A percentile compares a stretch with the other conserved stretches of the same genome.
Evolutionary conservation across 2,888 invertebrate genomes (phyloP).

Genomic region (Dugesia japonica): DNA sequence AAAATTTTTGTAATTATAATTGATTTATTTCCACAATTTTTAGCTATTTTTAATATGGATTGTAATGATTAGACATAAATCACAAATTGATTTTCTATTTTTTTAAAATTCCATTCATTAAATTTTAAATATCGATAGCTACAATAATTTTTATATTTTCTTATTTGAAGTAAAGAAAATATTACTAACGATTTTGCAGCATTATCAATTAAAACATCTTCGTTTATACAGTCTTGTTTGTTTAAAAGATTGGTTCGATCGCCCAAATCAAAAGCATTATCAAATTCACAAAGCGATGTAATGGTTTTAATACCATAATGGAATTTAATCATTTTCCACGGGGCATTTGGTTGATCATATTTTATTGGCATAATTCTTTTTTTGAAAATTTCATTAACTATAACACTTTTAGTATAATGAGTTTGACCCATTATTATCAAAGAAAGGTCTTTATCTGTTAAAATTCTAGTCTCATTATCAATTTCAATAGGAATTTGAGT

Average conservation of each 20-base stretch:
- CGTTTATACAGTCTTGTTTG: background rate
- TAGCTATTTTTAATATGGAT: no score
- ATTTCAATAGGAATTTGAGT: slow-evolving; percentile 14
- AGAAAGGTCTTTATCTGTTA: slow-evolving; percentile 42
- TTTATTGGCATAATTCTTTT: slow-evolving; percentile 54
- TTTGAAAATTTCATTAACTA: slow-evolving; percentile 62
- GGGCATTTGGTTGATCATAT: slow-evolving; percentile 26
- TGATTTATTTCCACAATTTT: no score
- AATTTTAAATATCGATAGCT: no score
- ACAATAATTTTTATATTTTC: no score
- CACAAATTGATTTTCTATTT: no score
- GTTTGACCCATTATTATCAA: slow-evolving; percentile 61
- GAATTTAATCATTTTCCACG: slow-evolving; percentile 57
- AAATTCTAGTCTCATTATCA: background rate
- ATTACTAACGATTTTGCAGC: background rate
- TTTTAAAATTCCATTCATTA: no score
- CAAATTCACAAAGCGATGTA: background rate
- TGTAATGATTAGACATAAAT: no score
- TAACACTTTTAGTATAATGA: slow-evolving; percentile 56
- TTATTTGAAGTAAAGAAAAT: no score
- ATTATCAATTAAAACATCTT: background rate
- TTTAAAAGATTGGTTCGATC: background rate
- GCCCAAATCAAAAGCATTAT: background rate
- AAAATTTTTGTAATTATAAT: no score
- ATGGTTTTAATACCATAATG: slow-evolving; percentile 39